These are phyloP conservation scores for Sminthurides aquaticus DNA, from an alignment of 2,888 invertebrate genomes.

Conservation along the genomic window DNA sequence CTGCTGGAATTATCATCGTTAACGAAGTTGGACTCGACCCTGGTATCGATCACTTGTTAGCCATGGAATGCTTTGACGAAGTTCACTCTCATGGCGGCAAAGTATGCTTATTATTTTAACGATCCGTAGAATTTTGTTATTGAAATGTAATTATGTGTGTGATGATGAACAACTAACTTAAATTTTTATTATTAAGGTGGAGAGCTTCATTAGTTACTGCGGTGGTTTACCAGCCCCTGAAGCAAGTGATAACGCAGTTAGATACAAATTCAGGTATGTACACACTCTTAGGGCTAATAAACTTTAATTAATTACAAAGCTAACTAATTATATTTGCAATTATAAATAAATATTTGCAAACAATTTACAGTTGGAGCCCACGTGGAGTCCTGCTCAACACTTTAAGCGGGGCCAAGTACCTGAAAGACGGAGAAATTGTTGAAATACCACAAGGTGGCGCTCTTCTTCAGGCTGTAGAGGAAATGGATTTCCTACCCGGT, in stretches of 20 bases:
- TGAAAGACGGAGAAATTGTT: slow-evolving; percentile 64
- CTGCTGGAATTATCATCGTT: slow-evolving; percentile 83
- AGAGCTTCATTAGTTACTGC: slow-evolving; percentile 93
- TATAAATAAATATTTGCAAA: slow-evolving; percentile 48
- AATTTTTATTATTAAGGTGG: slow-evolving; percentile 54
- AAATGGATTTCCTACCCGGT: slow-evolving; percentile 86
- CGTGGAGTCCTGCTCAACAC: slow-evolving; percentile 86
- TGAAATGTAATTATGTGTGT: too few species aligned
- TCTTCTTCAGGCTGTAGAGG: slow-evolving; percentile 67
- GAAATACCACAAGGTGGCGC: slow-evolving; percentile 78
- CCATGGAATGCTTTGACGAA: slow-evolving; percentile 93
- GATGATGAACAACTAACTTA: too few species aligned
- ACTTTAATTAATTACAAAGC: too few species aligned
- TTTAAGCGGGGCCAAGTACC: slow-evolving; percentile 78
- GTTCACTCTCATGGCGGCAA: slow-evolving; percentile 81
- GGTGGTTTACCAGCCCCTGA: slow-evolving; percentile 97
- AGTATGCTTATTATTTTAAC: slow-evolving; percentile 34
- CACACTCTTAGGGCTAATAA: too few species aligned
- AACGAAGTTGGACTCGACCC: slow-evolving; percentile 98
- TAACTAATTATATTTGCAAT: too few species aligned
- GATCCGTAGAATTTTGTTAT: not conserved
- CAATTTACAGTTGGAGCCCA: slow-evolving; percentile 93
- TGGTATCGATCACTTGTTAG: slow-evolving; percentile 95
- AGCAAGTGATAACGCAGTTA: slow-evolving; percentile 77
- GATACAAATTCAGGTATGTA: slow-evolving; percentile 48